phyloP scores from a whole-genome alignment of 2,888 invertebrate genomes.

The Antheraea yamamai region DNA sequence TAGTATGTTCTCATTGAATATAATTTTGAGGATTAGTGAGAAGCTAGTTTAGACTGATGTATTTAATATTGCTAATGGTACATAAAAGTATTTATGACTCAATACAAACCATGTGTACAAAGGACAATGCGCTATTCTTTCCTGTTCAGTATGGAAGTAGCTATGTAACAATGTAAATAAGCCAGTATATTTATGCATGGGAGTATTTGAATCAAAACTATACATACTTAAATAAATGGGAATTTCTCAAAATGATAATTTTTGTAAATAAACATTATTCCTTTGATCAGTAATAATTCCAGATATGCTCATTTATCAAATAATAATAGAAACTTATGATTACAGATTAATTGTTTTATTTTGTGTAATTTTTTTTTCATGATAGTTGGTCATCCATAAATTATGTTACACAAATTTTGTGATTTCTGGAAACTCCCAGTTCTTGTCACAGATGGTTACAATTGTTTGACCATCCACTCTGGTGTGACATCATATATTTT shows the following conservation, averaged over 20 bases:
- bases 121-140: slow-evolving; percentile 20
- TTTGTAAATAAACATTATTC: slow-evolving; percentile 39
- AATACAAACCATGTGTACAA: slow-evolving; percentile 5
- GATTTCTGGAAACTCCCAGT: too few relatives aligned
- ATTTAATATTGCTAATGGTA: slow-evolving; percentile 14
- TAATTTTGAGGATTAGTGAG: slow-evolving; percentile 28
- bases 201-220: slow-evolving; percentile 25
- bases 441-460: not conserved
- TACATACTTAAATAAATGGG: slow-evolving; percentile 25
- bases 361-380: not conserved
- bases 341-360: slow-evolving; percentile 50
- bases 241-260: slow-evolving; percentile 28
- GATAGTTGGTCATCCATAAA: too few relatives aligned
- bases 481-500: too few relatives aligned
- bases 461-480: too few relatives aligned
- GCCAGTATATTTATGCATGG: slow-evolving; percentile 11
- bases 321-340: slow-evolving; percentile 54
- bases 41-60: slow-evolving; percentile 10
- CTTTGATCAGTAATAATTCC: slow-evolving; percentile 50
- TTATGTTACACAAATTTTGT: too few relatives aligned
- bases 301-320: slow-evolving; percentile 62
- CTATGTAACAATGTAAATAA: slow-evolving; percentile 11
- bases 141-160: slow-evolving; percentile 12
- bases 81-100: slow-evolving; percentile 8
- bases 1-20: slow-evolving; percentile 26